Conservation (phyloP, 2,113 vertebrate genomes). For the Hoplias malabaricus region DNA sequence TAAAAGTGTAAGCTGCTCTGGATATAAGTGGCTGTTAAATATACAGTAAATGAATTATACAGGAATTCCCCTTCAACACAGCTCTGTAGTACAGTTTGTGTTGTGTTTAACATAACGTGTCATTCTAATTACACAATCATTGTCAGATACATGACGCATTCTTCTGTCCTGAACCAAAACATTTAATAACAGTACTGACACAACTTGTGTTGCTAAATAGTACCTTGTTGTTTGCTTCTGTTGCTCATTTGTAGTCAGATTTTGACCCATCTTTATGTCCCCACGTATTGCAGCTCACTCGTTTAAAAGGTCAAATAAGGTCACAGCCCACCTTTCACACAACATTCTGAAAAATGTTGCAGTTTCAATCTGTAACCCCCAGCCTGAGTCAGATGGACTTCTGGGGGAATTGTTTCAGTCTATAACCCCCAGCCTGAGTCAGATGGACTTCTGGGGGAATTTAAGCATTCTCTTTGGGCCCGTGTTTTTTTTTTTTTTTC, state of each 20-base stretch:
- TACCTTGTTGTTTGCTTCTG: background rate
- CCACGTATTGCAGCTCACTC: background rate
- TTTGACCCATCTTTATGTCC: background rate
- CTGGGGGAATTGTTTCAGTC: conserved; percentile 65
- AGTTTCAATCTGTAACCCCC: conserved; percentile 62
- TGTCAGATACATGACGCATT: too few relatives aligned
- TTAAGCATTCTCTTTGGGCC: background rate
- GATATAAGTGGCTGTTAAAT: too few relatives aligned
- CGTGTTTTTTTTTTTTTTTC: background rate
- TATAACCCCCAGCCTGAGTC: conserved; percentile 27
- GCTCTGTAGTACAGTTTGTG: too few relatives aligned
- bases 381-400: conserved; percentile 44
- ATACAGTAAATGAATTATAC: too few relatives aligned
- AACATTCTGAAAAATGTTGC: background rate
- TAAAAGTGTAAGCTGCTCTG: too few relatives aligned
- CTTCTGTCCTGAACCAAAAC: too few relatives aligned
- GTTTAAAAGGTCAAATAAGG: background rate
- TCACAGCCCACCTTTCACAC: background rate
- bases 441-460: conserved; percentile 57
- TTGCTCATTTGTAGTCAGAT: background rate
- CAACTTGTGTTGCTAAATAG: background rate
- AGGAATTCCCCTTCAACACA: too few relatives aligned
- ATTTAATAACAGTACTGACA: too few relatives aligned
- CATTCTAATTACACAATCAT: too few relatives aligned
- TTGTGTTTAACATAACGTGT: too few relatives aligned